Base-by-base conservation (phyloP, 2,797 vertebrate species). In the Bradypodion ventrale region DNA sequence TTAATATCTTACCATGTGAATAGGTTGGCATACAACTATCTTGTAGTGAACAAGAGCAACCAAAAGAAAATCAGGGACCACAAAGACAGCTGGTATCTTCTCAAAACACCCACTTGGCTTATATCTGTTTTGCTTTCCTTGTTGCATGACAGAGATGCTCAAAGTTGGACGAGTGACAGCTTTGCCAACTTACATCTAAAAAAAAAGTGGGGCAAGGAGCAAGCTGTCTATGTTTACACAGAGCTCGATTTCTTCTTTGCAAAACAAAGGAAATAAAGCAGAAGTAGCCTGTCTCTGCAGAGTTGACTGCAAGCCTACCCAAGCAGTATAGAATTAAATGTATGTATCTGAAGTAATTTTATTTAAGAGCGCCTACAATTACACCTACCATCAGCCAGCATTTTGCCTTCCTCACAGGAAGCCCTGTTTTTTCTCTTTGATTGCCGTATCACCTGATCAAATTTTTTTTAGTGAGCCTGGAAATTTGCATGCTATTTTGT, bases 11-110 rank as follows among this genome's bases (percentile, higher is more conserved):
- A 40, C 77, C 1, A 0, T 81, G 13, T 79, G 69, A 65, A 46
- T 87, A 79, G 81, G 65, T 85, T 88, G 78, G 87, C 85, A 80
- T 73, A 42, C 72, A 88, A 78, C 3, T 32, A 32, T 82, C 86
- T 92, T 82, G 76, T 87, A 72, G 12, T 52, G 52, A 88, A 27
- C 79, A 78, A 77, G 46, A 32, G 40, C 32, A 2, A 52, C 8
- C 40, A 7, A 19, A 9, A 10, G 75, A 66, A 27, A 87, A 87
- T 62, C 7, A 49, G 70, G 52, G 76, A 87, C 72, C 83, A 75
- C 35, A 82, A 70, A 89, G 87, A 87, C 90, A 94, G 85, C 89
- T 93, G 92, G 89, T 91, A 83, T 78, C 88, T 63, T 89, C 85
- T 84, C 87, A 85, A 92, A 93, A 89, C 85, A 90, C 69, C 83